Base-by-base conservation (phyloP, 2,888 invertebrate species). In the Brenthis ino region DNA sequence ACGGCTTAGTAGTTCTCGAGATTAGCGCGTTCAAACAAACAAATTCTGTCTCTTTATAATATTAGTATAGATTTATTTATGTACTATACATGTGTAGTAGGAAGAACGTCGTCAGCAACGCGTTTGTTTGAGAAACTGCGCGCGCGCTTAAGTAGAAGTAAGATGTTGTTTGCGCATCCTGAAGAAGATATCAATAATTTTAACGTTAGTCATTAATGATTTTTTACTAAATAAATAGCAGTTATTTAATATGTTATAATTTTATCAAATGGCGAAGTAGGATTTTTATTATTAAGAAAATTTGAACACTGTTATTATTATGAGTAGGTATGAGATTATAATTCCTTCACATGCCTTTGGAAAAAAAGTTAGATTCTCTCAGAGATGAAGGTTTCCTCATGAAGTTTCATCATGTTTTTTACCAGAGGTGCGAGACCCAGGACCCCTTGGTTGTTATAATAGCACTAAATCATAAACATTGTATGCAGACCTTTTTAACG, bases 81-180 rank as follows among this genome's bases (percentile, higher is more conserved):
- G 8, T 47, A 12, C n/a, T 50, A 47, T 50, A 13, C n/a, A 2
- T 20, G 56, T 61, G 3, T 57, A 83, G 88, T 82, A 6, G 75
- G 74, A 2, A 79, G 86, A 0, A 80, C 88, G 2, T 82, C 89
- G 3, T 91, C 91, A 47, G 90, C 92, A 0, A 89, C 90, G 0
- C 78, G 82, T 0, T 76, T 92, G 58, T 82, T 92, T 43, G 89
- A 82, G 53, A 89, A 85, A 67, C 76, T 92, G 33, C 85, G 86
- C 16, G 80, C 88, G 1, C 84, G 86, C 57, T 86, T 92, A 43
- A 84, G 85, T 65, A 80, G 84, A 11, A 90, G 88, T 68, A 85
- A 79, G 61, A 81, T 77, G 0, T 76, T 91, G n/a, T 86, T 86
- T 69, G 72, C 85, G 0, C 92, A 91, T 43, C 83, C 85, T 0